Evolutionary conservation across 2,113 vertebrate genomes (phyloP), one percentile per base, ranked within the genome.

Genomic region (Trogon melanurus): DNA sequence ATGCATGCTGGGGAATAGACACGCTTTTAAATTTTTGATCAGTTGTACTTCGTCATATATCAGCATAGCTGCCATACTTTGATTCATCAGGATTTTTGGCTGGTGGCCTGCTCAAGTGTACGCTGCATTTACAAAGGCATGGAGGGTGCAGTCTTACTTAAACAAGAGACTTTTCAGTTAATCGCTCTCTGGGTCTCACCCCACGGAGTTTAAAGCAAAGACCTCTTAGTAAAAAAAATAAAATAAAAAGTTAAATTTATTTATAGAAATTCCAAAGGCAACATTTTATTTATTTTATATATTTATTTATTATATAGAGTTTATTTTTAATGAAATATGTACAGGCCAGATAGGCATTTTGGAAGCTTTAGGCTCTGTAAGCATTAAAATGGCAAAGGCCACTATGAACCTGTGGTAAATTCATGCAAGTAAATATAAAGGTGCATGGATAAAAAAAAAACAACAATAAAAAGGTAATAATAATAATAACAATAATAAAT

Each of bases 281-380:
- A 98, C 98, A 98, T 98, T 98, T 98, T 98, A 98, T 98, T 98
- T 98, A 98, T 98, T 98, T 98, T 98, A 98, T 98, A 98, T 98
- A 98, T 98, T 98, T 98, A 98, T 98, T 98, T 98, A 98, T 98
- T 98, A 98, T 98, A 98, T 98, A 98, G 98, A 98, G 98, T 98
- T 98, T 98, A 98, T 98, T 98, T 98, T 98, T 98, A 98, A 98
- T 98, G 98, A 98, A 98, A 98, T 98, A 98, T 98, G 98, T 98
- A 98, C 98, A 98, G 98, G 98, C 98, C 98, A 98, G 98, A 98
- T 98, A 98, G 98, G 98, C 98, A 98, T 98, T 98, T 98, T 98
- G 98, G 98, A 98, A 98, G 98, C 98, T 98, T 98, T 98, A 98
- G 98, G 98, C 98, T 98, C 97, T 98, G 98, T 98, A 98, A 98